Percentiles rank a stretch among this genome's conserved stretches.
phyloP scores from a whole-genome alignment of 2,113 vertebrate species.

The Heliornis fulica region DNA sequence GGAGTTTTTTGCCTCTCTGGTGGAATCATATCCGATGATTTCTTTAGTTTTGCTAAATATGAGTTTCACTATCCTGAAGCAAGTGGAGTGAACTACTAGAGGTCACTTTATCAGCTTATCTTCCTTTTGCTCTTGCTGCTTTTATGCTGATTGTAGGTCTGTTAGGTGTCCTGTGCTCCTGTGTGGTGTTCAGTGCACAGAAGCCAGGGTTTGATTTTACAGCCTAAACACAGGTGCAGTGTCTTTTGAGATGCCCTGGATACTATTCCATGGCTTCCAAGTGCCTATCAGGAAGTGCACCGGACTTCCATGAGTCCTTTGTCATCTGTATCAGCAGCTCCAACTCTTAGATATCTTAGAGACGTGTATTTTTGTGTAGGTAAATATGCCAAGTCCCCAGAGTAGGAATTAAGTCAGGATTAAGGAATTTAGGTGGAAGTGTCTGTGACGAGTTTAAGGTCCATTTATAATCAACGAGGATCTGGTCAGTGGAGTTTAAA shows the following conservation, averaged over 20 bases:
- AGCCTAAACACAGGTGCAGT: neutral
- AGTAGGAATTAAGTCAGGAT: neutral
- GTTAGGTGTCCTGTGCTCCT: neutral
- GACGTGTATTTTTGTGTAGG: neutral
- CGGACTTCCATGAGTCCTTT: neutral
- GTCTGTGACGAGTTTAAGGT: neutral
- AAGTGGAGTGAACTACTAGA: neutral
- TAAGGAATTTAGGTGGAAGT: neutral
- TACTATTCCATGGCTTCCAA: neutral
- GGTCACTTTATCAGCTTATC: neutral
- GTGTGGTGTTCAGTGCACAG: neutral
- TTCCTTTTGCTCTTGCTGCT: neutral
- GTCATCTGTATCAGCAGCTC: neutral
- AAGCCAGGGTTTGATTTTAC: neutral
- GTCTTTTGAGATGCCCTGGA: neutral
- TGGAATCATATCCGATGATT: neutral
- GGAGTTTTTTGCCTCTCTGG: neutral
- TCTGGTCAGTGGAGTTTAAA: neutral
- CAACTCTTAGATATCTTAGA: neutral
- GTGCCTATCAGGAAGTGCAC: neutral
- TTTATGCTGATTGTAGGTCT: neutral
- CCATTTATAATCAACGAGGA: neutral
- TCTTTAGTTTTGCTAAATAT: neutral
- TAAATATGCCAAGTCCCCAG: neutral
- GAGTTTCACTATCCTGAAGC: neutral